Conservation (phyloP, 2,888 invertebrate species). For the Eristalinus aeneus region DNA sequence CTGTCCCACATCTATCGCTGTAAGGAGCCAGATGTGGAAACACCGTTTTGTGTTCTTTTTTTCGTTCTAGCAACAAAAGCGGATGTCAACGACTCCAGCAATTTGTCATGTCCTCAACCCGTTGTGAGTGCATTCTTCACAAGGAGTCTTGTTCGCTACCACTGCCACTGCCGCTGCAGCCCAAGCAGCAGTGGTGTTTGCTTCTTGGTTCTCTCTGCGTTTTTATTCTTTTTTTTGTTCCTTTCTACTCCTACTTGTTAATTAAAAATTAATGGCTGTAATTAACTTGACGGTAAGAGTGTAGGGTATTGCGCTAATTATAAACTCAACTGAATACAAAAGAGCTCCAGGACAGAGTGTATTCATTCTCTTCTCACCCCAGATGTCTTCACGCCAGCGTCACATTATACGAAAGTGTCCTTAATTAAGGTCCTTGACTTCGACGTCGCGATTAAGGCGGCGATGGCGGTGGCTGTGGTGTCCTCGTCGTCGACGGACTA, state of each 20-base stretch:
- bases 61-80: not conserved
- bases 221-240: constrained; percentile 9
- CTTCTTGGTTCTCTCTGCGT: not conserved
- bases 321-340: constrained; percentile 34
- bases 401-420: constrained; percentile 27
- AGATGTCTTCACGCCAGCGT: constrained; percentile 11
- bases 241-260: constrained; percentile 45
- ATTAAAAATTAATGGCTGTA: constrained; percentile 66
- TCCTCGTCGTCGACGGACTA: not conserved
- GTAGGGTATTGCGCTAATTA: constrained; percentile 50
- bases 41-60: constrained; percentile 1
- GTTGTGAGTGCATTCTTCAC: constrained; percentile 32
- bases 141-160: not conserved
- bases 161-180: not conserved
- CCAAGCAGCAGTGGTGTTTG: not conserved
- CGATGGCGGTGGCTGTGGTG: not conserved
- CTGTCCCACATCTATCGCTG: constrained; percentile 37
- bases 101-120: constrained; percentile 53
- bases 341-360: not conserved
- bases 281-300: constrained; percentile 53
- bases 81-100: constrained; percentile 51
- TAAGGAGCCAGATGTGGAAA: constrained; percentile 42
- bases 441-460: not conserved
- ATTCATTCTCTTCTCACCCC: not conserved
- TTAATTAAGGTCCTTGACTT: constrained; percentile 41